These are phyloP conservation scores for Lochmaea capreae DNA, from an alignment of 2,888 invertebrate genomes.

Conservation along the genomic window DNA sequence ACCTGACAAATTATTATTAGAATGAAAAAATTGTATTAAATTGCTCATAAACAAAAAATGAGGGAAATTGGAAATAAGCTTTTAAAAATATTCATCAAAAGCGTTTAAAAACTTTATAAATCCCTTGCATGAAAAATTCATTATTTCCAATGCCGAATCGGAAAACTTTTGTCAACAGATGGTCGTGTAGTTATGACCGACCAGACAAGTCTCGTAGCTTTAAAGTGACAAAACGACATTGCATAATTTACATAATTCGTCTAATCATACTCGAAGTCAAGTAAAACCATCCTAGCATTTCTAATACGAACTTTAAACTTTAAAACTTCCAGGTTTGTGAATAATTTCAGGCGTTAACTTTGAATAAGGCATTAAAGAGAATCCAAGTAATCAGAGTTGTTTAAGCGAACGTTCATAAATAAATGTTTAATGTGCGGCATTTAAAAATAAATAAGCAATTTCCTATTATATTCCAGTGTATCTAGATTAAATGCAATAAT, in stretches of 20 bases:
- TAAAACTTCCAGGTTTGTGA: background rate
- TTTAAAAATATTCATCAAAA: background rate
- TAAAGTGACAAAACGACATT: slow-evolving; percentile 8
- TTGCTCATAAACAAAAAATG: no score
- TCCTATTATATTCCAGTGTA: no score
- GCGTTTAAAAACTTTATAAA: background rate
- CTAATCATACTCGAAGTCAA: slow-evolving; percentile 7
- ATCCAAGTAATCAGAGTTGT: background rate
- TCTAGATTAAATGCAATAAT: no score
- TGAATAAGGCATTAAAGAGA: background rate
- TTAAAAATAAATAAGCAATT: no score
- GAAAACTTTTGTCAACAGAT: slow-evolving; percentile 9
- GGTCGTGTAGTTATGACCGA: background rate
- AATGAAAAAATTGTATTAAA: no score
- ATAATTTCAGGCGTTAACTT: background rate
- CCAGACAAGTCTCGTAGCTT: background rate
- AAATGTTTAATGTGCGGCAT: no score
- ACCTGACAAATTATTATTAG: no score
- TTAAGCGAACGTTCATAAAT: background rate
- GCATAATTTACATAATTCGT: slow-evolving; percentile 11
- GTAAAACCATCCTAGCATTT: background rate
- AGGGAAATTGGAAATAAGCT: background rate
- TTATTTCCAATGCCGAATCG: background rate
- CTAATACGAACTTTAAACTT: slow-evolving; percentile 8
- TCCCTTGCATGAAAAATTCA: background rate